Conservation (phyloP, 2,113 vertebrate genomes). For the Leptocoma aspasia region DNA sequence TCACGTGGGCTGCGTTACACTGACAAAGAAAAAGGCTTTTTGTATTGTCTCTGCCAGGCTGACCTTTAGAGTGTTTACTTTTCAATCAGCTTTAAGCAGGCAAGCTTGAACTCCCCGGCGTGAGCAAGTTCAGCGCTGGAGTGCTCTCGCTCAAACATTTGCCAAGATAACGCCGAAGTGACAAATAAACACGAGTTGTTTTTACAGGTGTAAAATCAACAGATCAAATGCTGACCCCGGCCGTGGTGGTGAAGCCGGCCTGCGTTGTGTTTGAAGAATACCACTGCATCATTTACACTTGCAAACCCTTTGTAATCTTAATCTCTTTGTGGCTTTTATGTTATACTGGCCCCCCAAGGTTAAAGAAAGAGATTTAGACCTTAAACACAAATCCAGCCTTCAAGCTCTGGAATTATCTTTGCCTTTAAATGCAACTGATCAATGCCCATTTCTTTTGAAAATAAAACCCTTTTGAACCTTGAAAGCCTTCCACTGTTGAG, state of each 20-base stretch:
- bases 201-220: constrained; percentile 83
- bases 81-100: constrained; percentile 56
- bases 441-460: constrained; percentile 95
- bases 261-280: constrained; percentile 74
- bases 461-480: constrained; percentile 97
- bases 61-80: constrained; percentile 75
- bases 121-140: constrained; percentile 54
- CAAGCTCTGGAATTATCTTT: constrained; percentile 85
- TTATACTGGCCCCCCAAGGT: constrained; percentile 79
- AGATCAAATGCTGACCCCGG: constrained; percentile 74
- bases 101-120: constrained; percentile 49
- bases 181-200: constrained; percentile 79
- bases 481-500: constrained; percentile 87
- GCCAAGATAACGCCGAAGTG: constrained; percentile 66
- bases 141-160: constrained; percentile 64
- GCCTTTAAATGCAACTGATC: constrained; percentile 88
- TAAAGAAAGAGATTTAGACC: constrained; percentile 87
- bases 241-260: constrained; percentile 61
- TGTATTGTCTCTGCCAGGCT: constrained; percentile 41
- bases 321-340: constrained; percentile 84
- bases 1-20: neutral
- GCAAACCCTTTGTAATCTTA: constrained; percentile 82
- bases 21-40: constrained; percentile 47
- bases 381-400: constrained; percentile 89
- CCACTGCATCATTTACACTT: constrained; percentile 78